Conservation (phyloP, 1,140 invertebrate species). For the Macrobrachium nipponense region DNA sequence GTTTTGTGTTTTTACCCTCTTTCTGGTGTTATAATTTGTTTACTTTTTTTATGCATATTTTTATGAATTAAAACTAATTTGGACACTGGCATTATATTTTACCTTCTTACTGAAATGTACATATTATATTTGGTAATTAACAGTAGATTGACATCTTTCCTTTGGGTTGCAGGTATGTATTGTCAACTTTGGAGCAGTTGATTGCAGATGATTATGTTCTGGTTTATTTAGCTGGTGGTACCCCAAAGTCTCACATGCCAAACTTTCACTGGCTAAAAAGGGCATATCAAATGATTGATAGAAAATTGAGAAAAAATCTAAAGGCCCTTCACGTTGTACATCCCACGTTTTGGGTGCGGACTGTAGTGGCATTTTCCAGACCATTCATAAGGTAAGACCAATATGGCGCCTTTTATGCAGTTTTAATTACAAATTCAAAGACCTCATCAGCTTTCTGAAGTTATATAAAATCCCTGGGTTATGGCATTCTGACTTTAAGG, state of each 20-base stretch:
- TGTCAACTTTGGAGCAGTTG: slow-evolving; percentile 86
- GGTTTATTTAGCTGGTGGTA: slow-evolving; percentile 87
- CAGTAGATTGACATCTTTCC: background rate
- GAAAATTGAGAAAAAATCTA: slow-evolving; percentile 83
- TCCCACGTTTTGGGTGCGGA: slow-evolving; percentile 90
- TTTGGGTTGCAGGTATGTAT: slow-evolving; percentile 76
- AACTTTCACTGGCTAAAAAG: slow-evolving; percentile 82
- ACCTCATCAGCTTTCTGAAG: too few relatives aligned
- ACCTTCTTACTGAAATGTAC: background rate
- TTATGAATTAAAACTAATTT: too few relatives aligned
- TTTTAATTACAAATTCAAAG: background rate
- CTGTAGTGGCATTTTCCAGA: slow-evolving; percentile 83
- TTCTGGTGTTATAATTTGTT: background rate
- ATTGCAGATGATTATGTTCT: slow-evolving; percentile 91
- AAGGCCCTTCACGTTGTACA: slow-evolving; percentile 88
- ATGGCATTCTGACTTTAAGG: too few relatives aligned
- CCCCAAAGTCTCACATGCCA: slow-evolving; percentile 79
- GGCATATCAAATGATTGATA: slow-evolving; percentile 84
- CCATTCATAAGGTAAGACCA: slow-evolving; percentile 83
- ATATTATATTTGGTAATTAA: background rate
- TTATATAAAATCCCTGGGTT: too few relatives aligned
- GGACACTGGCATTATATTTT: background rate
- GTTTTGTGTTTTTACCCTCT: slow-evolving; percentile 65
- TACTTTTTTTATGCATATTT: background rate
- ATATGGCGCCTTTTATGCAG: background rate